Base-by-base conservation (phyloP, 2,113 vertebrate genomes). In the Paramisgurnus dabryanus region DNA sequence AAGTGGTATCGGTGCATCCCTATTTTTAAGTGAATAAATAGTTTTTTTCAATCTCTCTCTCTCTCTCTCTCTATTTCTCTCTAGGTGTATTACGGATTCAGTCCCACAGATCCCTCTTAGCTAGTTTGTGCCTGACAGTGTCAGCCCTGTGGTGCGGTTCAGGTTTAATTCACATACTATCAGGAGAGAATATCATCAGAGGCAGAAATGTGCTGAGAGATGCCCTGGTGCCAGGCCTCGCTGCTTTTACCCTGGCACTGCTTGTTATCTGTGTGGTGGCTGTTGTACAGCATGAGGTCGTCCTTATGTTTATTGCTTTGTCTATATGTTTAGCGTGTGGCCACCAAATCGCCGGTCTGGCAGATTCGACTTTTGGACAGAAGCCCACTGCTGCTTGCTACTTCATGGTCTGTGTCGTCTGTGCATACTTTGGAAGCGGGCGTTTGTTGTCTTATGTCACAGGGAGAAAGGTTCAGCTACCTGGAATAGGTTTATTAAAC, bases 81-180 rank as follows among this genome's bases (percentile, higher is more conserved):
- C 81, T 76, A 97, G 96, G 95, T 67, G 82, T 96, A 41, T n/a
- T 78, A 63, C 93, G 88, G 57, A 91, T 86, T 83, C 84, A 85
- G 68, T 87, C 91, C 75, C 86, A 87, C 0, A 73, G 82, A 64
- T 86, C 85, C 9, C 74, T 96, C 17, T 94, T 94, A 75, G 85
- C 91, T 11, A 60, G 83, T 41, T 85, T 96, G 70, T 96, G 91
- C 88, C 90, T 96, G 87, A 94, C 93, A 0, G 55, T 95, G 60
- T 95, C 95, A 0, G 91, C 87, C 5, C 87, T 95, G 73, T 96
- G 95, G 96, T 93, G 91, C 0, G 90, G 93, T 57, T 93, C 93
- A 0, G 95, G 95, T 67, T 86, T 93, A 58, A 85, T 94, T 61
- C 85, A 94, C 58, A 87, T 96, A 80, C 89, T 96, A 84, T 78